Base-by-base conservation (phyloP, 2,888 invertebrate genomes). In the Callimorpha dominula region DNA sequence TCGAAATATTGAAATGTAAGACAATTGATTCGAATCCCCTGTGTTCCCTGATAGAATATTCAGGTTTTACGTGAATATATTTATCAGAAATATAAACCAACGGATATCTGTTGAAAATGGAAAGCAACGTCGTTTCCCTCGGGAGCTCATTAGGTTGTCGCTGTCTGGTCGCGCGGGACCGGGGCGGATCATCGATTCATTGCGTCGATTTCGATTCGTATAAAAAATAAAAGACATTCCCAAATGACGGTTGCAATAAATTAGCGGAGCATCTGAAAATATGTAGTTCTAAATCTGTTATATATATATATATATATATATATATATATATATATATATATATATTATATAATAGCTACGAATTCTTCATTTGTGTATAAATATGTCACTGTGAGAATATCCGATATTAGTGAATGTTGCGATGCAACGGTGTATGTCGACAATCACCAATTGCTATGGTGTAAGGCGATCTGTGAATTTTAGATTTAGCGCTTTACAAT, bases 81-180 rank as follows among this genome's bases (percentile, higher is more conserved):
- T 79, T 78, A 81, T 84, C 82, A 77, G 79, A 80, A 83, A 85
- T 86, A 81, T 82, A 77, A 81, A 77, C 77, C 81, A 80, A 78
- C 78, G 79, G 83, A 82, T 85, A 87, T 86, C 81, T 83, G 81
- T 84, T 81, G 86, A 86, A 88, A 88, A 86, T 87, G 84, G 86
- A 86, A 86, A 79, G 81, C 83, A 79, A 78, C 86, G 81, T 82
- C 76, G 74, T 80, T 76, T 83, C 91, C 87, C 88, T 71, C 63
- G 88, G 88, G 91, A 90, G 80, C 90, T 91, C 91, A 91, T 91
- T 92, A 91, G 88, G 87, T 88, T 87, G 87, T 86, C 88, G 85
- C 85, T 79, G 79, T 81, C 75, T 80, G 81, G 78, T 80, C 85
- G 79, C 82, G 60, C 17, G 86, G 84, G 88, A 84, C 50, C 70